Evolutionary conservation across 2,113 vertebrate species (phyloP).

Genomic region (Mesoclemmys tuberculata): DNA sequence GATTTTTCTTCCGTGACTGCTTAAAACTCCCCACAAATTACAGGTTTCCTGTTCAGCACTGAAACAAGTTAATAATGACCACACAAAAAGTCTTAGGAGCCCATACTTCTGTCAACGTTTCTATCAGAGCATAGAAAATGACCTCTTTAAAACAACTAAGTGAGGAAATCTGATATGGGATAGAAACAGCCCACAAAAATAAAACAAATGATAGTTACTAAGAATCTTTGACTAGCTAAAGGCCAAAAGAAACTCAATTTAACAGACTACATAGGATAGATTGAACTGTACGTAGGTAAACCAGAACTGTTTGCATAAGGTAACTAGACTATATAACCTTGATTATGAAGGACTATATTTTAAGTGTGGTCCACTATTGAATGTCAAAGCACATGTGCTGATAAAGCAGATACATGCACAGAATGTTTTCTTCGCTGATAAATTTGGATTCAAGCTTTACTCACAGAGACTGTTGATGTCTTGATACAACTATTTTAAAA

Average conservation of each 20-base stretch:
- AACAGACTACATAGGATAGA: background rate
- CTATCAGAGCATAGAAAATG: background rate
- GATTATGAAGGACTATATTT: background rate
- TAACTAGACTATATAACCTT: background rate
- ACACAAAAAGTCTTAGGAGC: background rate
- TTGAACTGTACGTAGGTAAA: background rate
- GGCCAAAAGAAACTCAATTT: background rate
- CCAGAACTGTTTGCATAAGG: background rate
- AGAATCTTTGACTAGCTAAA: background rate
- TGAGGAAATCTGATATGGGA: background rate
- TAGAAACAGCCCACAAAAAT: background rate
- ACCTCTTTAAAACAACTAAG: background rate
- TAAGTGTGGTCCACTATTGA: rapidly evolving
- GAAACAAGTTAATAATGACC: background rate
- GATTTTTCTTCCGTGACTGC: background rate
- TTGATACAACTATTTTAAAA: background rate
- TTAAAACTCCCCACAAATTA: background rate
- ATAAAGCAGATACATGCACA: background rate
- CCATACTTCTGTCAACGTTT: background rate
- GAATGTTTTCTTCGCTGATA: background rate
- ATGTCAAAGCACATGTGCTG: background rate
- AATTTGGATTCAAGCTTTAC: background rate
- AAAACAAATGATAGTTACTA: slow-evolving; percentile 28
- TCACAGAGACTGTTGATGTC: background rate
- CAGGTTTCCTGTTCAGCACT: background rate